These are phyloP conservation scores for Escarpia spicata DNA, from an alignment of 2,888 invertebrate species.

Conservation along the genomic window DNA sequence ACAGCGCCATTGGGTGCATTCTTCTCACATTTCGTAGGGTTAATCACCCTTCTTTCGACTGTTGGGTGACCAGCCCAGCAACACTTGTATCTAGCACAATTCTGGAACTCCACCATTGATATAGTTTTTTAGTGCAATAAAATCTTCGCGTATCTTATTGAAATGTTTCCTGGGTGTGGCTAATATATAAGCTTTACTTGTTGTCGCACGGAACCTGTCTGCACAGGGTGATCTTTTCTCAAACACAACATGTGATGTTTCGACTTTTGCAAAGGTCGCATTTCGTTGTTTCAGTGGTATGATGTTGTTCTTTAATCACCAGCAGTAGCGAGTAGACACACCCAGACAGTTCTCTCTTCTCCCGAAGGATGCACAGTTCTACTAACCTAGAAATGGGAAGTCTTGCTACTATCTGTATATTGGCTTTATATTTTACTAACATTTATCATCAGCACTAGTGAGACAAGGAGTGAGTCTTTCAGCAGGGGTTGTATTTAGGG, in stretches of 20 bases:
- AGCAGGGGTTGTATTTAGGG: neutral
- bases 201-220: neutral
- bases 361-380: neutral
- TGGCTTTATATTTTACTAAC: neutral
- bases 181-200: neutral
- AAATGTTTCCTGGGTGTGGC: neutral
- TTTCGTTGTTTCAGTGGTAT: neutral
- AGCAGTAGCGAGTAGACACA: neutral
- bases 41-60: neutral
- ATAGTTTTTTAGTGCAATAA: neutral
- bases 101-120: neutral
- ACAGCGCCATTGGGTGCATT: neutral
- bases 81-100: neutral
- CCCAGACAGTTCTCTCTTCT: neutral
- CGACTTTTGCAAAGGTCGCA: neutral
- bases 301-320: neutral
- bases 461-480: neutral
- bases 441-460: neutral
- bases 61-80: neutral
- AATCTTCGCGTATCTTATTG: neutral
- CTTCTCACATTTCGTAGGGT: constrained; percentile 12
- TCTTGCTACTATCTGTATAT: neutral
- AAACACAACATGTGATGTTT: neutral
- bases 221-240: neutral
- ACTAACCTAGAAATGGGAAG: neutral